phyloP scores from a whole-genome alignment of 2,797 vertebrate genomes.

The Hydrophis major region DNA sequence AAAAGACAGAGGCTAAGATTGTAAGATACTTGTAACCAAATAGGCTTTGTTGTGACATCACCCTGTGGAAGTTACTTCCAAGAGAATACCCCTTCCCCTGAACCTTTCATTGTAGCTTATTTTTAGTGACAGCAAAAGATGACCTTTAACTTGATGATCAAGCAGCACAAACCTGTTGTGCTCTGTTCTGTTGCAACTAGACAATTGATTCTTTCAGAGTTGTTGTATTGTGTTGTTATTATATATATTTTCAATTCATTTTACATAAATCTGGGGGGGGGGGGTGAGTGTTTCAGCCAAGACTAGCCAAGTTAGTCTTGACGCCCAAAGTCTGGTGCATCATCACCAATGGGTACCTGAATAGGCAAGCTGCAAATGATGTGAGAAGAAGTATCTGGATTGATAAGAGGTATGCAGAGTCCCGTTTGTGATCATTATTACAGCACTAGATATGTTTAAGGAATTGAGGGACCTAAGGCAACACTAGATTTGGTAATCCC shows the following conservation, averaged over 20 bases:
- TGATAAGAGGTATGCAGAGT: background rate
- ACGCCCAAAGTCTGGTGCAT: background rate
- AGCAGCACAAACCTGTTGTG: background rate
- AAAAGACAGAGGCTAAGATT: background rate
- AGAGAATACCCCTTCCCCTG: background rate
- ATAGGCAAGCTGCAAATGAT: background rate
- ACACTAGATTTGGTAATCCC: background rate
- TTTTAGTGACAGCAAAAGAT: background rate
- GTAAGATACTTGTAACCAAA: background rate
- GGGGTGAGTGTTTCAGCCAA: background rate
- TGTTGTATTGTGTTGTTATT: background rate
- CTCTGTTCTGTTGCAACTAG: background rate
- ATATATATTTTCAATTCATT: background rate
- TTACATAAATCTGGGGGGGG: background rate
- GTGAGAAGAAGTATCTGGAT: background rate
- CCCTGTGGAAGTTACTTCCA: background rate
- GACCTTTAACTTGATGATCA: background rate
- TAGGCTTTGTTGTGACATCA: background rate
- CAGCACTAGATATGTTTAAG: background rate
- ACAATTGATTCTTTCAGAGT: background rate
- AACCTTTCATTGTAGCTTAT: background rate
- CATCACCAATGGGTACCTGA: background rate
- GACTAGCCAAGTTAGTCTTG: background rate
- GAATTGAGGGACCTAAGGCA: background rate
- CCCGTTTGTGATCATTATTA: background rate